A percentile compares a stretch with the other conserved stretches of the same genome.
Conservation (phyloP, 1,140 invertebrate species). For the Marisa cornuarietis region DNA sequence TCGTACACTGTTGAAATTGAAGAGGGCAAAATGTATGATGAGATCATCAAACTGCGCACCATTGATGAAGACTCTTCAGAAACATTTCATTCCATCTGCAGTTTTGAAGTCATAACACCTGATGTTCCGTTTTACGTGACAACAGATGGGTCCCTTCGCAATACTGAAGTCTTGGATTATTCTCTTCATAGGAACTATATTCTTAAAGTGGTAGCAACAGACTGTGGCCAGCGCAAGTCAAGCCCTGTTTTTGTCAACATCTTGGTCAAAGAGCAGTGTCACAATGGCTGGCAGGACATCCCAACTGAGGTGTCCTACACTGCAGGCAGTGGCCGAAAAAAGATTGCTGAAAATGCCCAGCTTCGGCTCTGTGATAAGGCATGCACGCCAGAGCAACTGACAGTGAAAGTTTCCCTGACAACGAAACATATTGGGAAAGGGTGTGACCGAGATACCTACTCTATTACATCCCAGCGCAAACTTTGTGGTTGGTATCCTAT, state of each 20-base stretch:
- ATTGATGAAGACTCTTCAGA: slow-evolving; percentile 91
- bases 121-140: slow-evolving; percentile 86
- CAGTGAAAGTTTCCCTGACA: slow-evolving; percentile 76
- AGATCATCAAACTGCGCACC: slow-evolving; percentile 89
- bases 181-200: slow-evolving; percentile 94
- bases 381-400: slow-evolving; percentile 73
- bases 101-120: slow-evolving; percentile 90
- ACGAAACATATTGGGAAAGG: slow-evolving; percentile 87
- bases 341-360: slow-evolving; percentile 84
- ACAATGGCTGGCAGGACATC: slow-evolving; percentile 82
- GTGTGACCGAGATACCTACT: slow-evolving; percentile 92
- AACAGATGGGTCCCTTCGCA: slow-evolving; percentile 89
- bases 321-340: slow-evolving; percentile 81
- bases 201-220: slow-evolving; percentile 89
- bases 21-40: slow-evolving; percentile 88
- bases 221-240: slow-evolving; percentile 88
- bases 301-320: slow-evolving; percentile 91
- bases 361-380: slow-evolving; percentile 88
- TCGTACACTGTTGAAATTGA: slow-evolving; percentile 82
- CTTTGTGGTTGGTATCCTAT: slow-evolving; percentile 81
- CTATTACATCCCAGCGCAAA: slow-evolving; percentile 87
- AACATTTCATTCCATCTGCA: slow-evolving; percentile 92
- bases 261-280: slow-evolving; percentile 83
- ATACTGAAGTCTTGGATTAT: slow-evolving; percentile 91
- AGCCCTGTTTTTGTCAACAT: slow-evolving; percentile 93